These are phyloP conservation scores for Camelus dromedarius DNA, from an alignment of 2,113 vertebrate genomes.

Conservation along the genomic window DNA sequence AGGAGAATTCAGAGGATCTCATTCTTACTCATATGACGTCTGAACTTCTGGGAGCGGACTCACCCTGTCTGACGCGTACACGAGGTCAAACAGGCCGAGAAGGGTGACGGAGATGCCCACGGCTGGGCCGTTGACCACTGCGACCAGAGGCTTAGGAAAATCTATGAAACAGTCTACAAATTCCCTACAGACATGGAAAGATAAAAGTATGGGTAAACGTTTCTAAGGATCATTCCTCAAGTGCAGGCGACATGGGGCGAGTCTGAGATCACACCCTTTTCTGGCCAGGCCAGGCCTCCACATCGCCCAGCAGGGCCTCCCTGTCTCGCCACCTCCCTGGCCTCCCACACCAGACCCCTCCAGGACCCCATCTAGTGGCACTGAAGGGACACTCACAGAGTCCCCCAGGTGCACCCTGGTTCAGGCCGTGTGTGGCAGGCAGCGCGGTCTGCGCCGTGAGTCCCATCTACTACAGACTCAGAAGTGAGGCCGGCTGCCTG, in stretches of 20 bases:
- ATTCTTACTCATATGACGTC: neutral
- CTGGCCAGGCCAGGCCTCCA: neutral
- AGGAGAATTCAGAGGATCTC: neutral
- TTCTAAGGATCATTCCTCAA: neutral
- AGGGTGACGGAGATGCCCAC: constrained; percentile 90
- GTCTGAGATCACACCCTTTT: neutral
- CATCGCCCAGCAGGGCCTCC: rapidly evolving
- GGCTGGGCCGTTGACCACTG: constrained; percentile 92
- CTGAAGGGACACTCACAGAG: no score
- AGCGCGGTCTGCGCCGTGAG: neutral
- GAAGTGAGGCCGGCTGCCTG: neutral
- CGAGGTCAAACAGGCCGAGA: constrained; percentile 90
- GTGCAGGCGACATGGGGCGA: neutral
- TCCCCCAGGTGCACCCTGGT: rapidly evolving
- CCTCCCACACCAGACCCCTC: rapidly evolving
- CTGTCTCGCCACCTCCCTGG: no score
- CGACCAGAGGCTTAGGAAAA: constrained; percentile 93
- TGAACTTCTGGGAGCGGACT: constrained; percentile 3
- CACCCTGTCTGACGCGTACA: constrained; percentile 92
- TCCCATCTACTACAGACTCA: no score
- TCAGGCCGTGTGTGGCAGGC: neutral
- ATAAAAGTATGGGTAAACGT: neutral
- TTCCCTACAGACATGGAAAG: constrained; percentile 79
- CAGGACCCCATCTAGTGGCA: neutral
- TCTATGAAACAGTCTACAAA: constrained; percentile 91